A percentile compares a stretch with the other conserved stretches of the same genome.
phyloP scores from a whole-genome alignment of 2,888 invertebrate species.

The Anarsia innoxiella region DNA sequence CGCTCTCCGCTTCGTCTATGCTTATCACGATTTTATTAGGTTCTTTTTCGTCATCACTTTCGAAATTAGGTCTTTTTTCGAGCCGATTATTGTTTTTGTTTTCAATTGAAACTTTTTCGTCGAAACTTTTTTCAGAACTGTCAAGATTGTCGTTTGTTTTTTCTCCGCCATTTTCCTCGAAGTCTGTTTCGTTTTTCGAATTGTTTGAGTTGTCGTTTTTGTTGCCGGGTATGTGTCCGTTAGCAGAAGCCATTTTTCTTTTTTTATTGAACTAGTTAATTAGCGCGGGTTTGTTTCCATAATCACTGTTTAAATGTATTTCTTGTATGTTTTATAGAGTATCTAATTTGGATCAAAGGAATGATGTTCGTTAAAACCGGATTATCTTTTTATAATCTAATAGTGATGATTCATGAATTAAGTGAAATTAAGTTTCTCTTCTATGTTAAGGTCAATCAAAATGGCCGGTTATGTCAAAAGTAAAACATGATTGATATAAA shows the following conservation, averaged over 20 bases:
- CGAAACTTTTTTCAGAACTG: not conserved
- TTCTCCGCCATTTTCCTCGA: not conserved
- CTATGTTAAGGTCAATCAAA: no score
- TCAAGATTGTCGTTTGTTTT: not conserved
- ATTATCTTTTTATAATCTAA: not conserved
- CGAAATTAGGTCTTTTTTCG: constrained; percentile 16
- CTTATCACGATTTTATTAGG: constrained; percentile 17
- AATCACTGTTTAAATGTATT: no score
- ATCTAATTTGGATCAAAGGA: no score
- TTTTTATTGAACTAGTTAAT: no score
- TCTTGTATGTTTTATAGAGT: no score
- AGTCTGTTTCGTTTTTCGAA: not conserved
- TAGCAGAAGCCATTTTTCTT: constrained; percentile 5
- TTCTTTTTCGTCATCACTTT: constrained; percentile 18
- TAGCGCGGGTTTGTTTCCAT: no score
- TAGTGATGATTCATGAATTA: not conserved
- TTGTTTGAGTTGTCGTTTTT: constrained; percentile 1
- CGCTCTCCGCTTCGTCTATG: constrained; percentile 14
- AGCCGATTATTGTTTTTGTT: not conserved
- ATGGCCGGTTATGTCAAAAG: no score
- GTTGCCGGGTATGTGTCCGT: constrained; percentile 2
- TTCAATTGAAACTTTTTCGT: not conserved
- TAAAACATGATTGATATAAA: no score
- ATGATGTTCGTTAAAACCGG: not conserved
- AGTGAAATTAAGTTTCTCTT: no score